Evolutionary conservation across 2,113 vertebrate genomes (phyloP), one percentile per base, ranked within the genome.

Genomic region (Ginglymostoma cirratum): DNA sequence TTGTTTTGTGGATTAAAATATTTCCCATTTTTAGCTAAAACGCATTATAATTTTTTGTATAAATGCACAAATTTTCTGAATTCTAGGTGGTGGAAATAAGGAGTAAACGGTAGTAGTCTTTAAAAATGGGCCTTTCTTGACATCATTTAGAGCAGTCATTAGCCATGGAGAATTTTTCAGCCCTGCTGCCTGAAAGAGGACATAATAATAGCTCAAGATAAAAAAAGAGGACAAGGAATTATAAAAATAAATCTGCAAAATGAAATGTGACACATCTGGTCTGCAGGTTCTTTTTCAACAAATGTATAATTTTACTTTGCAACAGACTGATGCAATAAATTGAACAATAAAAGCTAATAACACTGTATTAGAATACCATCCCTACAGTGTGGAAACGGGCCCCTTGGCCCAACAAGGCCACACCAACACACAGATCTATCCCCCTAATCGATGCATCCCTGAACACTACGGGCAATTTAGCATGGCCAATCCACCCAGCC

Each of bases 261-360:
- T 55, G 27, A 24, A 87, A 30, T 90, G 27, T 55, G 23, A 55
- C 23, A 27, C 48, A 55, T 61, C 52, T 89, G 87, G 52, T 90
- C 27, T 61, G 48, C 38, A 42, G 38, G 17, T 83, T 83, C 48
- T 90, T 90, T 90, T 34, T 61, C 52, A n/a, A 61, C 15, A 90
- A n/a, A 61, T 27, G 2, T 90, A 55, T 14, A 90, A 34, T 90
- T 90, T 61, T 90, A 34, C 86, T 12, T 89, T 27, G 14, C 48
- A 89, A 89, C 14, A 90, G 87, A 90, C 27, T 27, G 14, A 12
- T 34, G 27, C 48, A 17, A 61, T 3, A 61, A 55, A 61, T 34
- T 90, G 52, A 52, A 90, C 27, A 90, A 10, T 61, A 90, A 90
- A 90, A 61, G 61, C 52, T 90, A 90, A 61, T 65, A 90, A 90